phyloP scores from a whole-genome alignment of 1,140 invertebrate genomes.

The Stegodyphus dumicola region DNA sequence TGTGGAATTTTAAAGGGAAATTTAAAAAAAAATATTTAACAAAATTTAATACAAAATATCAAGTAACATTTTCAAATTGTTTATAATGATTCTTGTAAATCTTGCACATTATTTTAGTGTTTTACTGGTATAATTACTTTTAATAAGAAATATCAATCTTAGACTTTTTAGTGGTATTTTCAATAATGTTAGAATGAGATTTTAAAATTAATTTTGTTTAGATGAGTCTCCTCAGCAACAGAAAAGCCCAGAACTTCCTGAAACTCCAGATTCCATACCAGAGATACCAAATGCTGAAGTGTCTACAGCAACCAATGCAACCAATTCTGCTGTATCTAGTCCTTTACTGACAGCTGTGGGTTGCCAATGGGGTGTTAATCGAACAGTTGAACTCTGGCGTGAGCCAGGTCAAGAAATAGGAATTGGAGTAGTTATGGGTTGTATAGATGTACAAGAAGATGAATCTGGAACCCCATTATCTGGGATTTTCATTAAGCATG shows the following conservation, averaged over 20 bases:
- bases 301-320: not conserved
- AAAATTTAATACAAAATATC: no score
- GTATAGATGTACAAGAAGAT: conserved; percentile 73
- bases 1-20: no score
- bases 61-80: no score
- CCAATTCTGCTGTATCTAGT: conserved; percentile 7
- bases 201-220: not conserved
- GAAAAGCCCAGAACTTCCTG: conserved; percentile 44
- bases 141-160: not conserved
- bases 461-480: conserved; percentile 71
- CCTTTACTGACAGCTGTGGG: conserved; percentile 22
- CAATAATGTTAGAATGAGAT: not conserved
- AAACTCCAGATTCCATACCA: conserved; percentile 33
- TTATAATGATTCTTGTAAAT: no score
- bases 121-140: no score
- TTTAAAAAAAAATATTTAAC: no score
- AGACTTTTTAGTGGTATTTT: not conserved
- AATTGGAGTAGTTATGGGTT: conserved; percentile 97
- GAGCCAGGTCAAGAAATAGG: conserved; percentile 83
- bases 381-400: conserved; percentile 78
- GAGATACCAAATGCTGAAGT: not conserved
- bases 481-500: conserved; percentile 98
- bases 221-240: conserved; percentile 51
- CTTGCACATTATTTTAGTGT: no score
- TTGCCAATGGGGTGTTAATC: conserved; percentile 85